These are phyloP conservation scores for Selene dorsalis DNA, from an alignment of 2,797 vertebrate species.

Conservation along the genomic window DNA sequence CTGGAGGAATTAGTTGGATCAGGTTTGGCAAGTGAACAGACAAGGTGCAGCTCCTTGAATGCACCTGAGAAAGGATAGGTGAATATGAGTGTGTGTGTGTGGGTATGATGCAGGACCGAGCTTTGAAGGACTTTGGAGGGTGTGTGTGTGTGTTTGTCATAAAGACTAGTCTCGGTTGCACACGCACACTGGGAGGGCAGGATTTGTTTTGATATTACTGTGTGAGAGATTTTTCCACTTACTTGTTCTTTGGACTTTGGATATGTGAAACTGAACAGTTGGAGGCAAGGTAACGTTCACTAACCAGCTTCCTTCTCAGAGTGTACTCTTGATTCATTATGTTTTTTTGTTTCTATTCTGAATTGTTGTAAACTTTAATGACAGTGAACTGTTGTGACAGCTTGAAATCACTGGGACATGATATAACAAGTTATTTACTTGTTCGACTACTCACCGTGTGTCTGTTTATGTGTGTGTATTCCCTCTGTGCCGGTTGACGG, in stretches of 20 bases:
- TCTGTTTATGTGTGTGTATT: neutral
- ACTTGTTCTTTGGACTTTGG: slow-evolving; percentile 71
- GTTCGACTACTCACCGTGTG: too few relatives aligned
- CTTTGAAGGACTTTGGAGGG: slow-evolving; percentile 52
- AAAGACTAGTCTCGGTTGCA: slow-evolving; percentile 41
- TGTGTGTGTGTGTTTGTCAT: slow-evolving; percentile 48
- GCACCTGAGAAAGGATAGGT: slow-evolving; percentile 67
- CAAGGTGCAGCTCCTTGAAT: slow-evolving; percentile 73
- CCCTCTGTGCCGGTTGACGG: neutral
- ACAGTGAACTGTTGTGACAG: neutral
- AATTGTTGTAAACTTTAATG: neutral
- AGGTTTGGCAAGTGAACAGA: slow-evolving; percentile 81
- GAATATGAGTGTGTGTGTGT: slow-evolving; percentile 40
- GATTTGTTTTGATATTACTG: slow-evolving; percentile 56
- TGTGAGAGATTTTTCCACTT: slow-evolving; percentile 47
- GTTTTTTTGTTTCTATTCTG: slow-evolving; percentile 1
- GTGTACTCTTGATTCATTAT: neutral
- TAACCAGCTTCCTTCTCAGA: slow-evolving; percentile 3
- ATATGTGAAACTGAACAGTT: slow-evolving; percentile 50
- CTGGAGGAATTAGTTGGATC: slow-evolving; percentile 72
- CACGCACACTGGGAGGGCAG: slow-evolving; percentile 48
- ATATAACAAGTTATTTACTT: neutral
- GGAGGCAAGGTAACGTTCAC: slow-evolving; percentile 61
- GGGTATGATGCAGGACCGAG: slow-evolving; percentile 36
- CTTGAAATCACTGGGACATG: neutral